Evolutionary conservation across 1,140 invertebrate species (phyloP).

Genomic region (Polypedilum vanderplanki): DNA sequence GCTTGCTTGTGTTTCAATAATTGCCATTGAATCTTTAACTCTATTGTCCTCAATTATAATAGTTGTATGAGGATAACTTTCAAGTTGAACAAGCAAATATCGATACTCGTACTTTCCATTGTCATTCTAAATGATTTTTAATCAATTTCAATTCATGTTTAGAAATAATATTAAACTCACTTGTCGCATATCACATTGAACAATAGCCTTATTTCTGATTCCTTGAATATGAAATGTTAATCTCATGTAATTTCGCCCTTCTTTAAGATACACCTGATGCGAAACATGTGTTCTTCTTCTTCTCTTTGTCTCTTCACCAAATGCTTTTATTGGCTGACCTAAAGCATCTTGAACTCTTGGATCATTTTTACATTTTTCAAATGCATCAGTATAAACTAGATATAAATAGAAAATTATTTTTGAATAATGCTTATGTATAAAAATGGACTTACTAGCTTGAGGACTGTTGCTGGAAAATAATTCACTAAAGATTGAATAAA

Average conservation of each 20-base stretch:
- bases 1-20: not conserved
- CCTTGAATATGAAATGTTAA: conserved; percentile 90
- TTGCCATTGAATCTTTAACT: conserved; percentile 38
- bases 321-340: conserved; percentile 81
- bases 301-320: conserved; percentile 73
- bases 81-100: conserved; percentile 75
- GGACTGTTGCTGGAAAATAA: not conserved
- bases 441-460: not conserved
- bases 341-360: conserved; percentile 63
- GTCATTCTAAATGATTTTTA: conserved; percentile 57
- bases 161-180: conserved; percentile 48
- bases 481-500: conserved; percentile 52
- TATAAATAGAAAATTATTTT: too few species aligned
- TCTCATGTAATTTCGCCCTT: conserved; percentile 70
- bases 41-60: conserved; percentile 72
- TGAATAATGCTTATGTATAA: too few species aligned
- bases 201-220: conserved; percentile 66
- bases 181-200: conserved; percentile 76
- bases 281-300: conserved; percentile 65
- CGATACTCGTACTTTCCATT: conserved; percentile 69
- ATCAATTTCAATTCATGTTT: conserved; percentile 30
- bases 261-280: conserved; percentile 56
- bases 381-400: conserved; percentile 9
- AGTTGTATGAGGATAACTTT: conserved; percentile 62
- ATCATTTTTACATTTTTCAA: conserved; percentile 45